Evolutionary conservation across 2,888 invertebrate genomes (phyloP), one percentile per base, ranked within the genome.

Genomic region (Aphrophora alni): DNA sequence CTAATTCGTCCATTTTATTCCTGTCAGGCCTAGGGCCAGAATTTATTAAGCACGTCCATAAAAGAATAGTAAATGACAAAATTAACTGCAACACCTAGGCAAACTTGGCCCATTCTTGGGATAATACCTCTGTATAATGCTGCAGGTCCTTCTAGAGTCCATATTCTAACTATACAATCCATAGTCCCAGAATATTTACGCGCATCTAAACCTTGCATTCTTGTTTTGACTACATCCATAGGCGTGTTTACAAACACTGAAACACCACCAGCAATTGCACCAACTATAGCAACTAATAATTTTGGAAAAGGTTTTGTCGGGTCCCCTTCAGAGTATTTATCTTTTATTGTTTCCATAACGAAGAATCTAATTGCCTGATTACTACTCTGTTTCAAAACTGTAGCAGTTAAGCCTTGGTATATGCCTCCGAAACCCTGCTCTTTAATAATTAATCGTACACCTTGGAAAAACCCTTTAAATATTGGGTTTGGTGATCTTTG

Each of bases 51-150:
- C 5, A 44, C 44, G 12, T 44, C 44, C 97, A 99, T 99, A 87
- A 99, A 97, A 80, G 96, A 96, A 88, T 99, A 99, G 88, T 99
- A 99, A 86, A 99, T 98, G 93, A 99, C 98, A 89, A 99, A 99
- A 0, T 99, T 99, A 84, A 99, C 99, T 68, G 95, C 98, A n/a
- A 99, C 99, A 88, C 99, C 99, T 84, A 99, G 90, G 84, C 98
- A 99, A 0, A 99, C 99, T 83, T 99, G 92, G 86, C 97, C 94
- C 86, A 99, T 90, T 80, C 99, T 91, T 0, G 99, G 99, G 71
- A 99, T 94, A 0, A 99, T 99, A 84, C 99, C 99, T 89, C 99
- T 99, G 91, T 99, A 99, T 91, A 99, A 99, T 88, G 98, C 99
- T 69, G 90, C 88, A 0, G 96, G 93, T 17, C 99, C 99, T 89